Evolutionary conservation across 2,113 vertebrate species (phyloP).

Genomic region (Struthio camelus): DNA sequence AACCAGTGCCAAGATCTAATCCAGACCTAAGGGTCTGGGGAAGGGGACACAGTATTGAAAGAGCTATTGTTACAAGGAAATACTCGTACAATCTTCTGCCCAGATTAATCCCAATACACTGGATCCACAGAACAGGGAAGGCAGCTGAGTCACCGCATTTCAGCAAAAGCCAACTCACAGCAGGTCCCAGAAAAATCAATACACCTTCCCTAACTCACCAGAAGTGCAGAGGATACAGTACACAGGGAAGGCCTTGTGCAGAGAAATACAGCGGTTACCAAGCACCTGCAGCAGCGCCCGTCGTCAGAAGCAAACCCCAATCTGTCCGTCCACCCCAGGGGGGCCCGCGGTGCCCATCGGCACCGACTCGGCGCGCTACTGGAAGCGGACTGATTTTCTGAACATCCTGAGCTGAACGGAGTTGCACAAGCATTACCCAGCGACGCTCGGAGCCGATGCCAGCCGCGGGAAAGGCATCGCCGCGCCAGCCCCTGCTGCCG

Average conservation of each 20-base stretch:
- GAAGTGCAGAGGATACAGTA: neutral
- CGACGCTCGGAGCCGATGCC: no score
- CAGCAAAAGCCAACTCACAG: constrained; percentile 37
- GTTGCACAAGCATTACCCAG: neutral
- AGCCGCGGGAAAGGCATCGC: accelerated
- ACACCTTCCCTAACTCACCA: constrained; percentile 35
- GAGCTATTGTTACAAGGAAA: neutral
- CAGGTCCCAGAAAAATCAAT: constrained; percentile 61
- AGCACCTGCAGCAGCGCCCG: neutral
- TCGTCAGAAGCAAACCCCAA: neutral
- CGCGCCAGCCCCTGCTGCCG: neutral
- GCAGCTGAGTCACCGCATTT: constrained; percentile 39
- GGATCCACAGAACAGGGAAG: neutral
- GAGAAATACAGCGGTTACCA: neutral
- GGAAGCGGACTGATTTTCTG: neutral
- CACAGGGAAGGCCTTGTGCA: neutral
- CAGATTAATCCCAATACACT: neutral
- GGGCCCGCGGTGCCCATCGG: neutral
- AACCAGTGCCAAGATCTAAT: neutral
- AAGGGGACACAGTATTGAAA: neutral
- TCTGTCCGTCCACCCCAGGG: neutral
- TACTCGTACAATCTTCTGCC: neutral
- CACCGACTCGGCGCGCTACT: neutral
- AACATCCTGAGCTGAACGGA: neutral
- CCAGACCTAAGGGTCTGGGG: neutral